Evolutionary conservation across 2,888 invertebrate species (phyloP), one percentile per base, ranked within the genome.

Genomic region (Hypercompe scribonia): DNA sequence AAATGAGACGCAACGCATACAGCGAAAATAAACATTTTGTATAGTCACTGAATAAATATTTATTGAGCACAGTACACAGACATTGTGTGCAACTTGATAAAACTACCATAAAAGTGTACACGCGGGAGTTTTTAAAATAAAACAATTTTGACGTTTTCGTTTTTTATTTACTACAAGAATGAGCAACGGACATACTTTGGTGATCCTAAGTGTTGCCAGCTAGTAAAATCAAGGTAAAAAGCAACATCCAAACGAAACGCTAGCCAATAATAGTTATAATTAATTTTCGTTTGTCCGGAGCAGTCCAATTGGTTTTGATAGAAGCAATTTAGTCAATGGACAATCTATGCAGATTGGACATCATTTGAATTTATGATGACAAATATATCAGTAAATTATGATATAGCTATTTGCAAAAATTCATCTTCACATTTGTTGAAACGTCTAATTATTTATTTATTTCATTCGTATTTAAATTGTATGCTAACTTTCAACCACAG

Each of bases 331-430:
- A 58, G 70, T 64, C 67, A 75, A 75, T 75, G 46, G 67, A 39
- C 66, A 72, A 72, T 75, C 72, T 75, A 72, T 75, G 75, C 70
- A 75, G 72, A 72, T 75, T 72, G 72, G 72, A 24, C 42, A 72
- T 72, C 65, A 75, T 75, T 74, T 69, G 28, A 70, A 75, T 72
- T 75, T 72, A 75, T 70, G 72, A 72, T 70, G 72, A 75, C 75
- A 75, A 75, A 75, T 75, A 72, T 70, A 70, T 69, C 39, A 71
- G 50, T 67, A 64, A 65, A 69, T 66, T 73, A 76, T n/a, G 64
- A 73, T 63, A 68, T 67, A 70, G 65, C 66, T 42, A 71, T 64
- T 64, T 68, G 28, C 34, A 34, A 66, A 68, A 65, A 36, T 61
- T 72, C 61, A 66, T 42, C 31, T 0, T 18, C 61, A 33, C 66